Evolutionary conservation across 1,140 invertebrate species (phyloP).

Genomic region (Heliconius hewitsoni): DNA sequence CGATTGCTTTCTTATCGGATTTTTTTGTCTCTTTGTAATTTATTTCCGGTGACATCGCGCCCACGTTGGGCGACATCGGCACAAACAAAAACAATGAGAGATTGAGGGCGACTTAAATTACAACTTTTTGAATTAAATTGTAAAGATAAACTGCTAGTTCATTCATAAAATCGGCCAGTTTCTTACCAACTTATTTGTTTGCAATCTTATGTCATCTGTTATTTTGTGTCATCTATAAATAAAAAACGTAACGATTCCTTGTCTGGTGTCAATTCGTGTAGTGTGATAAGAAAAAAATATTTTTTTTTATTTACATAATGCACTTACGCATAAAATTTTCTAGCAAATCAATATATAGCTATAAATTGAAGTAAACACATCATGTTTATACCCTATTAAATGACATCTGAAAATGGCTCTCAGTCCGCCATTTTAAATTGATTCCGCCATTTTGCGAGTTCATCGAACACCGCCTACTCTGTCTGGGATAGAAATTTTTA

Average conservation of each 20-base stretch:
- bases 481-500: slow-evolving; percentile 25
- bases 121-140: not conserved
- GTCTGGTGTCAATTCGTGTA: not conserved
- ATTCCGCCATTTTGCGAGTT: slow-evolving; percentile 30
- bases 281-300: not conserved
- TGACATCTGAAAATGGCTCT: not conserved
- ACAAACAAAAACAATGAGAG: slow-evolving; percentile 11
- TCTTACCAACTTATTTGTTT: not conserved
- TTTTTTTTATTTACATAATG: no score
- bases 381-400: not conserved
- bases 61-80: not conserved
- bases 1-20: slow-evolving; percentile 29
- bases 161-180: not conserved
- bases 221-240: not conserved
- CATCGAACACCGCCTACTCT: slow-evolving; percentile 3
- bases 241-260: not conserved
- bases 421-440: not conserved
- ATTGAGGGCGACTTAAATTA: not conserved
- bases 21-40: not conserved
- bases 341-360: no score
- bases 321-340: no score
- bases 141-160: not conserved
- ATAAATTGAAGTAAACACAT: not conserved
- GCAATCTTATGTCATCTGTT: not conserved
- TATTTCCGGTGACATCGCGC: not conserved